These are phyloP conservation scores for Sciurus niger DNA, from an alignment of 2,113 vertebrate species.

Conservation along the genomic window DNA sequence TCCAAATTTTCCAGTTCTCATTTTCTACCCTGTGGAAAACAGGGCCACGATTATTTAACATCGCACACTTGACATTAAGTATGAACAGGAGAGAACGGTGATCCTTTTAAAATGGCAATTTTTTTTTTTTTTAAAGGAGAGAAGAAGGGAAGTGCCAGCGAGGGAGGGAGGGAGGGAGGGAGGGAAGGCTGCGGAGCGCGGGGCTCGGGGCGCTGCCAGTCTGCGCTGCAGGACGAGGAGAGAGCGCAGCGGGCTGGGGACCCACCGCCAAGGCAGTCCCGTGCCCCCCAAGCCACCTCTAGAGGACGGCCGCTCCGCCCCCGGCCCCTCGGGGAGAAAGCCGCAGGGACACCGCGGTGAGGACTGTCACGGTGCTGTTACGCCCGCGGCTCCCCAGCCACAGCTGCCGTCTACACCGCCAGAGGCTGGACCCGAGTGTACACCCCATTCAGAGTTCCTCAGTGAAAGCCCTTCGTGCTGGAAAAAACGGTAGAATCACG, in stretches of 20 bases:
- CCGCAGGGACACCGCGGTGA: background rate
- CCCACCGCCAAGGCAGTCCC: background rate
- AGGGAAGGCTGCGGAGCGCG: no score
- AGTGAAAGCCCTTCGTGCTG: background rate
- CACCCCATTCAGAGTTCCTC: background rate
- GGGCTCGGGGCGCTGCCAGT: no score
- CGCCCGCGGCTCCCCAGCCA: rapidly evolving
- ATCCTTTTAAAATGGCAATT: background rate
- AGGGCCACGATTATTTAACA: background rate
- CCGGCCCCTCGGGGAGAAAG: rapidly evolving
- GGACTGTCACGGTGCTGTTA: rapidly evolving
- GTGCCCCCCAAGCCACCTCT: background rate
- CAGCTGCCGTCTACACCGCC: rapidly evolving
- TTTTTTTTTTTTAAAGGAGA: background rate
- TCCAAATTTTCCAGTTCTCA: background rate
- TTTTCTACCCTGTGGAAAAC: background rate
- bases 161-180: background rate
- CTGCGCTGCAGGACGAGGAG: no score
- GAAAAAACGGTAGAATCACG: background rate
- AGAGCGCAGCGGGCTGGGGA: no score
- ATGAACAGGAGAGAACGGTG: background rate
- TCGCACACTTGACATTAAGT: background rate
- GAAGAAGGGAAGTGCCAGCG: background rate
- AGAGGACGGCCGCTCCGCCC: background rate
- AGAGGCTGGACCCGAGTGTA: rapidly evolving